These are phyloP conservation scores for Centropyge bicolor DNA, from an alignment of 2,797 vertebrate genomes.

Conservation along the genomic window DNA sequence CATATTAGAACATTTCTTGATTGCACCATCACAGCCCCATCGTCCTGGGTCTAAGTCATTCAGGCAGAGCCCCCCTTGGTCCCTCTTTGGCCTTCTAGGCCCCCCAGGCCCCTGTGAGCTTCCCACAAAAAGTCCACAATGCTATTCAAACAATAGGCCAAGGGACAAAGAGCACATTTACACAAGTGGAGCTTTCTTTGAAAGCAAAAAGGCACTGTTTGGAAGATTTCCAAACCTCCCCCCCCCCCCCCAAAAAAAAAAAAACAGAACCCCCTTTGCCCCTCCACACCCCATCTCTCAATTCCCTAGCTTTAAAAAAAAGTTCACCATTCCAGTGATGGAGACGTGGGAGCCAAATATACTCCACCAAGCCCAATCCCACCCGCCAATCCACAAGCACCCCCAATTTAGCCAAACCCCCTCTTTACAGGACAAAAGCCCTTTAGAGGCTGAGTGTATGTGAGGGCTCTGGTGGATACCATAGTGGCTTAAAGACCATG, in stretches of 20 bases:
- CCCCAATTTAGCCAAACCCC: conserved; percentile 85
- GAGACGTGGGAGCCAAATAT: conserved; percentile 85
- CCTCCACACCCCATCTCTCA: conserved; percentile 71
- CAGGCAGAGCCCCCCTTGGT: conserved; percentile 81
- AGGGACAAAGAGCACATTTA: conserved; percentile 93
- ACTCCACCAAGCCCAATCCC: conserved; percentile 75
- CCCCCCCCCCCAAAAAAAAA: conserved; percentile 33
- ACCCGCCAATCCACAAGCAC: conserved; percentile 83
- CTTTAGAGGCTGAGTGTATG: conserved; percentile 84
- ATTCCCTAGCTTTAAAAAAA: conserved; percentile 66
- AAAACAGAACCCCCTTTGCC: conserved; percentile 57
- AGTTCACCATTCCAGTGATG: conserved; percentile 80
- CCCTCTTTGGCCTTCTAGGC: conserved; percentile 84
- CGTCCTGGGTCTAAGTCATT: conserved; percentile 74
- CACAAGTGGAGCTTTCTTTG: conserved; percentile 92
- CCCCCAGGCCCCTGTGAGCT: conserved; percentile 85
- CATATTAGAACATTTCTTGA: conserved; percentile 62
- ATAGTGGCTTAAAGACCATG: conserved; percentile 86
- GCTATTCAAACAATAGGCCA: conserved; percentile 92
- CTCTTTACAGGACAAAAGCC: conserved; percentile 83
- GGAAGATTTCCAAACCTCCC: conserved; percentile 87
- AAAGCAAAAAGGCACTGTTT: conserved; percentile 90
- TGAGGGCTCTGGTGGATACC: conserved; percentile 85
- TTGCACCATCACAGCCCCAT: conserved; percentile 64
- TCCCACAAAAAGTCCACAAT: conserved; percentile 90